A percentile compares a stretch with the other conserved stretches of the same genome.
Conservation (phyloP, 2,113 vertebrate species). For the Pluvialis apricaria region DNA sequence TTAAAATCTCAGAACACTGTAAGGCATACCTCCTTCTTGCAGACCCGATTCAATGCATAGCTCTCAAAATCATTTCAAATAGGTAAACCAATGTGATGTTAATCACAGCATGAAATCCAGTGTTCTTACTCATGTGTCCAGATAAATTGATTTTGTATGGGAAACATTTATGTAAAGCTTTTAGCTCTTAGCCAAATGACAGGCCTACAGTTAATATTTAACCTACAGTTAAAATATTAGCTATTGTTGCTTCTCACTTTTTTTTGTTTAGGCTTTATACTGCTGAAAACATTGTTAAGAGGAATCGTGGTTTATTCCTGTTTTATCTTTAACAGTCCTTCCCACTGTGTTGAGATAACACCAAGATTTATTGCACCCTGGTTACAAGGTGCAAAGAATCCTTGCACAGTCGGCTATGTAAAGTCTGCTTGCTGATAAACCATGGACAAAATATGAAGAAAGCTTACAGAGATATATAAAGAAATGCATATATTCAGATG, state of each 20-base stretch:
- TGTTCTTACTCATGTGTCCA: background rate
- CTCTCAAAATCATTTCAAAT: background rate
- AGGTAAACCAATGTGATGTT: background rate
- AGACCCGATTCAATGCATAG: background rate
- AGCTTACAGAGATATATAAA: too few relatives aligned
- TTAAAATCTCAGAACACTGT: background rate
- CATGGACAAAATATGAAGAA: background rate
- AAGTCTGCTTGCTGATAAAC: background rate
- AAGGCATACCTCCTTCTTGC: background rate
- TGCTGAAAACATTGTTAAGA: background rate
- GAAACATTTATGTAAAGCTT: background rate
- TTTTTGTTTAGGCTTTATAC: background rate
- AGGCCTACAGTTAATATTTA: background rate
- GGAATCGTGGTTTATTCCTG: background rate
- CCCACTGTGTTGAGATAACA: background rate
- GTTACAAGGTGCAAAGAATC: background rate
- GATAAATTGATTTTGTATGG: background rate
- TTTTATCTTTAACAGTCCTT: background rate
- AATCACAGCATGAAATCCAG: background rate
- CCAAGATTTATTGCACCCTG: background rate
- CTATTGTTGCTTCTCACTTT: background rate
- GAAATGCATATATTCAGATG: background rate
- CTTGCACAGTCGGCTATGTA: background rate
- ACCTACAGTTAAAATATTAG: background rate
- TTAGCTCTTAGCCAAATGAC: background rate